These are phyloP conservation scores for Nephrotoma flavescens DNA, from an alignment of 2,888 invertebrate species.

Conservation along the genomic window DNA sequence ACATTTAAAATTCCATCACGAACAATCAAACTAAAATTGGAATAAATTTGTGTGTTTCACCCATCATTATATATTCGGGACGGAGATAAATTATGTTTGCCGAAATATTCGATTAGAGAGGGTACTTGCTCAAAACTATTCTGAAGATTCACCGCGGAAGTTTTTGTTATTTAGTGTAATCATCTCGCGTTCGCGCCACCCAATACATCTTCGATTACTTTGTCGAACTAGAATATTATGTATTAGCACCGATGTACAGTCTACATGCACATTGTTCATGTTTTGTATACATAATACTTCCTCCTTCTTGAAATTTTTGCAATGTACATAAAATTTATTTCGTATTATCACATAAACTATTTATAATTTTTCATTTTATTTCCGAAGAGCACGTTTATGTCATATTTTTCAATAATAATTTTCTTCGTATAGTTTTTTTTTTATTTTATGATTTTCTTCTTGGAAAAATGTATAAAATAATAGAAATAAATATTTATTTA, in stretches of 20 bases:
- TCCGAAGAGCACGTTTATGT: neutral
- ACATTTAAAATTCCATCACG: neutral
- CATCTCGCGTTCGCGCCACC: too few species aligned
- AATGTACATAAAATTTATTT: neutral
- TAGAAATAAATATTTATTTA: neutral
- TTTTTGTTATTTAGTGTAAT: too few species aligned
- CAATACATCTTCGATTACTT: too few species aligned
- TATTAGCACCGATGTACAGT: too few species aligned
- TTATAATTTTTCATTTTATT: neutral
- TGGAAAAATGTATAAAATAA: neutral
- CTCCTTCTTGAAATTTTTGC: neutral
- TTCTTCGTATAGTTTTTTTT: neutral
- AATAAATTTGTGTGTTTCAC: neutral
- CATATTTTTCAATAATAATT: neutral
- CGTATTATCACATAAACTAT: neutral
- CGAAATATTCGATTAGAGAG: neutral
- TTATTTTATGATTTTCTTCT: neutral
- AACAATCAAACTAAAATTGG: neutral
- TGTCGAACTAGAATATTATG: too few species aligned
- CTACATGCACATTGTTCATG: neutral
- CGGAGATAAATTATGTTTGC: neutral
- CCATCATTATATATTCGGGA: neutral
- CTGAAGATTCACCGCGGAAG: too few species aligned
- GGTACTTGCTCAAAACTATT: neutral
- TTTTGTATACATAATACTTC: neutral